Evolutionary conservation across 2,888 invertebrate genomes (phyloP).

Genomic region (Ophion obscuratus): DNA sequence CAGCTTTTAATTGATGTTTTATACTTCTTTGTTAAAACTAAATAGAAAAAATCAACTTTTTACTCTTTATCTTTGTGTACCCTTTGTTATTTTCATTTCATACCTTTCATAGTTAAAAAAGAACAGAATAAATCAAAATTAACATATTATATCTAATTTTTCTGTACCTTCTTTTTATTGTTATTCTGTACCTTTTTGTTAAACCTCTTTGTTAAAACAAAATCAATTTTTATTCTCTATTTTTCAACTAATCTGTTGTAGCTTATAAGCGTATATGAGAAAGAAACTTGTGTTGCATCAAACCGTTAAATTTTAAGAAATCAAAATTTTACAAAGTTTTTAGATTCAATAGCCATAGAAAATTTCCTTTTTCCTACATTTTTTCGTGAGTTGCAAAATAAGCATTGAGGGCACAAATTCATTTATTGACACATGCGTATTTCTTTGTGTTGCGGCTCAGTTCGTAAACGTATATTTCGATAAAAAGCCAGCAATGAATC

Average conservation of each 20-base stretch:
- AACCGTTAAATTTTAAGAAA: neutral
- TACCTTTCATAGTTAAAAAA: constrained; percentile 2
- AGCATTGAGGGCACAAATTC: too few relatives aligned
- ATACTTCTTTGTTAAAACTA: too few relatives aligned
- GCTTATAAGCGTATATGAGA: constrained; percentile 7
- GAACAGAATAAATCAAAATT: constrained; percentile 1
- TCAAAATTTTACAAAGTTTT: neutral
- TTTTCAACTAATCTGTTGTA: constrained; percentile 10
- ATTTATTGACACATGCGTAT: too few relatives aligned
- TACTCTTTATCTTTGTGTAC: neutral
- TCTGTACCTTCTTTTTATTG: neutral
- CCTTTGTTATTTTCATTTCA: neutral
- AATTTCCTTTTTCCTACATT: neutral
- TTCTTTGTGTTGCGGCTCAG: too few relatives aligned
- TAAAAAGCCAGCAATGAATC: too few relatives aligned
- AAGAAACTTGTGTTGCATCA: constrained; percentile 1
- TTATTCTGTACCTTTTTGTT: neutral
- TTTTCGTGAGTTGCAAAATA: neutral
- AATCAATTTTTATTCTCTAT: constrained; percentile 7
- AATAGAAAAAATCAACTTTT: too few relatives aligned
- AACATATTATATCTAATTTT: neutral
- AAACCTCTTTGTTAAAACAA: constrained; percentile 2
- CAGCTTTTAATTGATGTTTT: too few relatives aligned
- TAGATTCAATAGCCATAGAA: neutral
- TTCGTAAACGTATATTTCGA: too few relatives aligned